These are phyloP conservation scores for Periparus ater DNA, from an alignment of 2,797 vertebrate genomes.

Conservation along the genomic window DNA sequence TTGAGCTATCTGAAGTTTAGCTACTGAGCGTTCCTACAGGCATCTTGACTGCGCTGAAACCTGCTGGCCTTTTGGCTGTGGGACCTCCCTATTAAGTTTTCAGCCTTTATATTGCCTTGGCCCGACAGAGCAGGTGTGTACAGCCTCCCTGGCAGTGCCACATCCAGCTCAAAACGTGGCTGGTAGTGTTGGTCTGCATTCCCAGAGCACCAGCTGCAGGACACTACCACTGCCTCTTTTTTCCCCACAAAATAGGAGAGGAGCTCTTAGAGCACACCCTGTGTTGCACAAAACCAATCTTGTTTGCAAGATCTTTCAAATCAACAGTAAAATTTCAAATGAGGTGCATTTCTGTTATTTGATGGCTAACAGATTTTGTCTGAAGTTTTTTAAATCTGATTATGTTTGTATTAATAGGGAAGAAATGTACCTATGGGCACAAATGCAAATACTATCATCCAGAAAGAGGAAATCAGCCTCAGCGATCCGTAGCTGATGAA, in stretches of 20 bases:
- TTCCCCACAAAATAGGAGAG: neutral
- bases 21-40: neutral
- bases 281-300: neutral
- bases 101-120: neutral
- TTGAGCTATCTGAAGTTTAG: neutral
- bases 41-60: neutral
- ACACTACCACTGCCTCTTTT: neutral
- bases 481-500: slow-evolving; percentile 94
- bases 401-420: slow-evolving; percentile 78
- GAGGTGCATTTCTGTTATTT: neutral
- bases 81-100: neutral
- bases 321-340: neutral
- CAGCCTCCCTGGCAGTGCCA: neutral
- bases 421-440: slow-evolving; percentile 98
- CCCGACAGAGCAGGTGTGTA: neutral
- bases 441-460: slow-evolving; percentile 99
- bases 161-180: neutral
- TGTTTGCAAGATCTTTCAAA: neutral
- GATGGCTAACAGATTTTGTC: neutral
- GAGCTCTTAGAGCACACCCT: neutral
- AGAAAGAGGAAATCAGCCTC: slow-evolving; percentile 92
- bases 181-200: neutral
- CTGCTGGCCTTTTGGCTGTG: neutral
- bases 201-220: neutral
- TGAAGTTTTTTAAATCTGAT: neutral